Evolutionary conservation across 2,888 invertebrate genomes (phyloP), one percentile per base, ranked within the genome.

Genomic region (Lobophora halterata): DNA sequence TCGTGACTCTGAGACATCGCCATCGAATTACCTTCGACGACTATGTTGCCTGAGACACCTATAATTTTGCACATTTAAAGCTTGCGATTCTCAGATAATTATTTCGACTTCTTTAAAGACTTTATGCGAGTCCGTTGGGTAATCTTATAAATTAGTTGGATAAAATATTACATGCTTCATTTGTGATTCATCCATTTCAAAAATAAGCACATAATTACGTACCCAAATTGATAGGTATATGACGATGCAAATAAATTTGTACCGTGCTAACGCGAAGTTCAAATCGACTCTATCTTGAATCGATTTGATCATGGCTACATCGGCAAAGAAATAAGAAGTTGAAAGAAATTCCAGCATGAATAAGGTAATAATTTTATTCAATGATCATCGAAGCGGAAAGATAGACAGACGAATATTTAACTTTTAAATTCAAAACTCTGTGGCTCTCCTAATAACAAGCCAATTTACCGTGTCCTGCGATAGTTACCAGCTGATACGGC

Each of bases 1-100:
- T 70, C 65, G 61, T 71, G 66, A 63, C 62, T 58, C 37, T 49
- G 55, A 62, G 57, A 63, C 66, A 61, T 50, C 53, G 49, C 39
- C 37, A 36, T 31, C 47, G 8, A 65, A 62, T 56, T 59, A 57
- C 46, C 46, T 49, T 35, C 41, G 35, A 49, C 19, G 14, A 39
- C 51, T 60, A 56, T 60, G 61, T 59, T 65, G 64, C 58, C 61
- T 51, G 47, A 20, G 18, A 44, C 38, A 39, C 46, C 44, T 41
- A 33, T 46, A 45, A 50, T 46, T 50, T 42, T 21, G 26, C 24
- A 7, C 11, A 28, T 28, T 28, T 24, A 37, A 32, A 25, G 34
- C 16, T 43, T 30, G 34, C 49, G 11, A 47, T 44, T 37, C 25
- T 32, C 27, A 35, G 20, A 14, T 24, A 36, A 28, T 35, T 33